Conservation (phyloP, 1,140 invertebrate genomes). For the Papilio polytes region DNA sequence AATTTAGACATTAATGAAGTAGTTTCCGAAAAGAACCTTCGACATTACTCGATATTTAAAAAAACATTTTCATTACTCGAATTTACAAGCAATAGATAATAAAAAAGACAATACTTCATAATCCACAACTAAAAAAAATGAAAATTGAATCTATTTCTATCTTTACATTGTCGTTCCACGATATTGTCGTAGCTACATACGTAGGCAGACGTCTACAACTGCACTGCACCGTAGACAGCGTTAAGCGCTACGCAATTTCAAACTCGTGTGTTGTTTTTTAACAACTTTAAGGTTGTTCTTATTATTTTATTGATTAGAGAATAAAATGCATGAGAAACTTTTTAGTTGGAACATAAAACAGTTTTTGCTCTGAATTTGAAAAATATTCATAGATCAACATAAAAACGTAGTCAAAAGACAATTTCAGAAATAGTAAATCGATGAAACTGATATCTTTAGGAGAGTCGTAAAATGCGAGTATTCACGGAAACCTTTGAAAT, state of each 20-base stretch:
- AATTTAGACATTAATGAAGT: not conserved
- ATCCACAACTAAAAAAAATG: not conserved
- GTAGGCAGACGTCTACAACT: not conserved
- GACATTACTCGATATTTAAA: no score
- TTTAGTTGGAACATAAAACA: not conserved
- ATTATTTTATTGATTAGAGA: not conserved
- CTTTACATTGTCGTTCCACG: not conserved
- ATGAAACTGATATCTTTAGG: constrained; percentile 64
- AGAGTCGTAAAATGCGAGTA: constrained; percentile 68
- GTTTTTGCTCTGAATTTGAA: not conserved
- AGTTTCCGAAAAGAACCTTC: not conserved
- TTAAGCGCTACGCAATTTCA: constrained; percentile 11
- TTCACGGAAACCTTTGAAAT: constrained; percentile 65
- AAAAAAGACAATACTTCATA: not conserved
- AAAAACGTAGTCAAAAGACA: constrained; percentile 38
- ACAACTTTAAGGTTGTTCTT: not conserved
- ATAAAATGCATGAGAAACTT: not conserved
- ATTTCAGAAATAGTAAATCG: constrained; percentile 45
- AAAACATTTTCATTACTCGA: no score
- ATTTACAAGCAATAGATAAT: no score
- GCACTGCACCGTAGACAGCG: not conserved
- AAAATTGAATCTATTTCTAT: not conserved
- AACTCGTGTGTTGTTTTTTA: not conserved
- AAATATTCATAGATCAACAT: constrained; percentile 18
- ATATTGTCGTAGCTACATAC: constrained; percentile 2